Evolutionary conservation across 2,113 vertebrate species (phyloP).

Genomic region (Hippocampus guttulatus): DNA sequence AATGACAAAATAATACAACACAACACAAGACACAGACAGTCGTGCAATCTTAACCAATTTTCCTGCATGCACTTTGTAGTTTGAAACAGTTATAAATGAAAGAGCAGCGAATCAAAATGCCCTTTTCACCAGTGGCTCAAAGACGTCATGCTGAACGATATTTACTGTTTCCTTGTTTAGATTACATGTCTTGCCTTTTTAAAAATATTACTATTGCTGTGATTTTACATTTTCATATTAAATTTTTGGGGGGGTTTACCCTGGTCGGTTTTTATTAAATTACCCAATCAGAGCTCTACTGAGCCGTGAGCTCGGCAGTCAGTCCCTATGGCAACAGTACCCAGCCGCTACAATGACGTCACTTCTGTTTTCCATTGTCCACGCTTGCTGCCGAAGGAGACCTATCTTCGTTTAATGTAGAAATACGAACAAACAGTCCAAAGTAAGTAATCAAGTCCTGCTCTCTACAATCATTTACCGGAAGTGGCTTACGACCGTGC

Average conservation of each 20-base stretch:
- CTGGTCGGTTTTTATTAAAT: background rate
- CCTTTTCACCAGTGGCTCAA: too few relatives aligned
- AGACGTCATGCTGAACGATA: too few relatives aligned
- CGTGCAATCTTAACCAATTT: too few relatives aligned
- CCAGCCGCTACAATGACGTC: slow-evolving; percentile 46
- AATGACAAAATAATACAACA: too few relatives aligned
- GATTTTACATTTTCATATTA: background rate
- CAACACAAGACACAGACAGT: too few relatives aligned
- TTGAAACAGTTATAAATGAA: too few relatives aligned
- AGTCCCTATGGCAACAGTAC: slow-evolving; percentile 44
- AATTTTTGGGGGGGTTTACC: too few relatives aligned
- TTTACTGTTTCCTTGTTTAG: too few relatives aligned
- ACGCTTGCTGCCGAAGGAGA: slow-evolving; percentile 48
- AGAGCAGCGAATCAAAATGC: too few relatives aligned
- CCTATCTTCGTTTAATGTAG: slow-evolving; percentile 38
- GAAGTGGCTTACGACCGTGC: background rate
- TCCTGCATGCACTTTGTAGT: too few relatives aligned
- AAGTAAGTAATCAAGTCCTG: slow-evolving; percentile 60
- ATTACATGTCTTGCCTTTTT: too few relatives aligned
- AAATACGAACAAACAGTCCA: slow-evolving; percentile 36
- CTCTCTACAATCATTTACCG: slow-evolving; percentile 6
- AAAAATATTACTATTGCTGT: too few relatives aligned
- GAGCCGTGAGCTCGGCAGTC: background rate
- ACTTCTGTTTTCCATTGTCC: slow-evolving; percentile 50
- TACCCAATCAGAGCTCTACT: background rate